Conservation (phyloP, 2,888 invertebrate genomes). For the Cryptophagus acutangulus region DNA sequence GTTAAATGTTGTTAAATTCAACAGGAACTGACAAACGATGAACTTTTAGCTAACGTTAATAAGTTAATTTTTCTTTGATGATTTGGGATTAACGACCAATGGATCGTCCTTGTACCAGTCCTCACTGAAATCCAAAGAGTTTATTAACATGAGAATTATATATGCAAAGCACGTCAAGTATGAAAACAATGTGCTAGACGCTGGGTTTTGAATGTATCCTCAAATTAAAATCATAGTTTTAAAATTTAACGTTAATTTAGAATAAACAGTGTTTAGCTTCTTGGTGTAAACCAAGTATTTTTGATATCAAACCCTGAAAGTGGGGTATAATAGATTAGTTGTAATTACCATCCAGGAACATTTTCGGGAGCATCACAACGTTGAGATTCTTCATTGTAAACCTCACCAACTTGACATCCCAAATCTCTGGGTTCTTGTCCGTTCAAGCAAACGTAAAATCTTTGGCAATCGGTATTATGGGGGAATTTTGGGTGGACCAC, state of each 20-base stretch:
- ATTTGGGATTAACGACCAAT: conserved; percentile 51
- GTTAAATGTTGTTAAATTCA: no score
- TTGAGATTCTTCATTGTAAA: conserved; percentile 83
- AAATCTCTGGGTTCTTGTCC: conserved; percentile 82
- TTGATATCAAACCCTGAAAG: no score
- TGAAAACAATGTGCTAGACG: no score
- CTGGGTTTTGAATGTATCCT: no score
- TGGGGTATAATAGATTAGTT: no score
- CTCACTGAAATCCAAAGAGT: conserved; percentile 54
- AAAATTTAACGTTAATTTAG: no score
- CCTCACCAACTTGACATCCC: conserved; percentile 80
- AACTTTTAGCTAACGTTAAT: conserved; percentile 14
- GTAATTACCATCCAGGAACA: conserved; percentile 84
- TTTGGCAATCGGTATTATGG: conserved; percentile 83
- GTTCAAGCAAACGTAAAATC: conserved; percentile 87
- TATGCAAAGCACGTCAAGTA: no score
- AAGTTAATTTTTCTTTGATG: conserved; percentile 31
- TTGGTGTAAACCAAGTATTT: no score
- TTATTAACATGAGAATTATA: no score
- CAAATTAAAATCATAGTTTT: no score
- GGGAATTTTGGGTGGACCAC: conserved; percentile 81
- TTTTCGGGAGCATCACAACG: conserved; percentile 87
- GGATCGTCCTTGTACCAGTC: conserved; percentile 88
- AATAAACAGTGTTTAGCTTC: no score
- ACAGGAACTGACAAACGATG: neutral